These are phyloP conservation scores for Stichodactyla helianthus DNA, from an alignment of 64 coral and sea anemone species.

Conservation along the genomic window DNA sequence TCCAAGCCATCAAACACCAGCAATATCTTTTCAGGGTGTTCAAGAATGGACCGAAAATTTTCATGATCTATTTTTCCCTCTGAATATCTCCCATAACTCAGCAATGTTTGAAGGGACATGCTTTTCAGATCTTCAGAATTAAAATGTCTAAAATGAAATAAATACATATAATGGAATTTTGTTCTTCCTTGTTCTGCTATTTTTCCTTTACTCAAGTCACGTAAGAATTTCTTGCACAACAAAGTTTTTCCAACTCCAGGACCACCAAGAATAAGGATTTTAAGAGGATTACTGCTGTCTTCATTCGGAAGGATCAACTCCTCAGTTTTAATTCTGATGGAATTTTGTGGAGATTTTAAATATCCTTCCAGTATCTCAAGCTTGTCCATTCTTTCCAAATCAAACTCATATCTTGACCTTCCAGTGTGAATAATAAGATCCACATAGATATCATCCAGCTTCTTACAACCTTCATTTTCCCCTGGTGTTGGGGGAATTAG, in stretches of 20 bases:
- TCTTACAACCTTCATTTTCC: not conserved
- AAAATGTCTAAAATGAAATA: constrained; percentile 21
- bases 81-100: not conserved
- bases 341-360: not conserved
- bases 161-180: constrained; percentile 1
- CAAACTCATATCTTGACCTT: not conserved
- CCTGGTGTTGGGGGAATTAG: not conserved
- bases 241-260: constrained; percentile 37
- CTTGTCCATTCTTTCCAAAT: constrained; percentile 11
- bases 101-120: constrained; percentile 18
- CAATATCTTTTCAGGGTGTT: constrained; percentile 4
- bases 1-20: too few relatives aligned
- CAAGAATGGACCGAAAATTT: not conserved
- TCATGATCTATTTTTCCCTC: not conserved
- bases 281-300: constrained; percentile 9
- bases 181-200: not conserved
- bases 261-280: constrained; percentile 38
- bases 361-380: constrained; percentile 20
- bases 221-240: constrained; percentile 14
- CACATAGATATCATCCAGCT: constrained; percentile 33
- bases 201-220: constrained; percentile 7
- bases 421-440: too few relatives aligned
- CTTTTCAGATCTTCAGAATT: constrained; percentile 11
- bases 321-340: not conserved
- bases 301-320: constrained; percentile 21